Percentiles rank a stretch among this genome's conserved stretches.
Conservation (phyloP, 2,888 invertebrate genomes). For the Hydrotaea cyrtoneurina region DNA sequence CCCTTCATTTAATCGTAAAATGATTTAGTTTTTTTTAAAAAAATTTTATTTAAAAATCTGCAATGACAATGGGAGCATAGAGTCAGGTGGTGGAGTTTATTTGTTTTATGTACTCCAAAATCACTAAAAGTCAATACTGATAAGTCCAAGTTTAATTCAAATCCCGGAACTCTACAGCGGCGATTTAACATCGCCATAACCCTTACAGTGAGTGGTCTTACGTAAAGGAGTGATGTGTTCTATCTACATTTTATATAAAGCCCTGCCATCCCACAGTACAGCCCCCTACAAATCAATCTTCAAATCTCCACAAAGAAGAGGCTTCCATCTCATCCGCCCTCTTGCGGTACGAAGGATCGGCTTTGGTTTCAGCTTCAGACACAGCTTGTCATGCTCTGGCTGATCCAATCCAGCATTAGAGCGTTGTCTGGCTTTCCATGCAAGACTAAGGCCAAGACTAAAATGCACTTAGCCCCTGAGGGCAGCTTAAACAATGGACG, state of each 20-base stretch:
- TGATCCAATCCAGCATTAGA: conserved; percentile 8
- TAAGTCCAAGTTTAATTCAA: too few relatives aligned
- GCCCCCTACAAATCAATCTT: background rate
- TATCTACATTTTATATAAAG: background rate
- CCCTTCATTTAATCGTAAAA: too few relatives aligned
- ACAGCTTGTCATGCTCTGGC: background rate
- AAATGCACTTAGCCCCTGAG: conserved; percentile 1
- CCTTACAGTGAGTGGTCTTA: background rate
- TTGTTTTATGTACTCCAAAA: too few relatives aligned
- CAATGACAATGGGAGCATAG: too few relatives aligned
- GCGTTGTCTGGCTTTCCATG: background rate
- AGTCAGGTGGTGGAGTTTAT: too few relatives aligned
- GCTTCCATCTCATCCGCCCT: background rate
- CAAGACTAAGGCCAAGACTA: background rate
- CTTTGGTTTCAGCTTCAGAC: background rate
- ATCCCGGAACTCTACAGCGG: too few relatives aligned
- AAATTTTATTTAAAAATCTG: too few relatives aligned
- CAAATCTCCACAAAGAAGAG: background rate
- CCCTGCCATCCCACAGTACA: background rate
- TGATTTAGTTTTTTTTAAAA: too few relatives aligned
- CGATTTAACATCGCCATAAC: background rate
- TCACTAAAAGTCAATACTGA: too few relatives aligned
- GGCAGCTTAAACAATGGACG: background rate
- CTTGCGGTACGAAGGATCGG: background rate
- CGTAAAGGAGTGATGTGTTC: background rate